A percentile compares a stretch with the other conserved stretches of the same genome.
Evolutionary conservation across 2,113 vertebrate genomes (phyloP).

Genomic region (Riparia riparia): DNA sequence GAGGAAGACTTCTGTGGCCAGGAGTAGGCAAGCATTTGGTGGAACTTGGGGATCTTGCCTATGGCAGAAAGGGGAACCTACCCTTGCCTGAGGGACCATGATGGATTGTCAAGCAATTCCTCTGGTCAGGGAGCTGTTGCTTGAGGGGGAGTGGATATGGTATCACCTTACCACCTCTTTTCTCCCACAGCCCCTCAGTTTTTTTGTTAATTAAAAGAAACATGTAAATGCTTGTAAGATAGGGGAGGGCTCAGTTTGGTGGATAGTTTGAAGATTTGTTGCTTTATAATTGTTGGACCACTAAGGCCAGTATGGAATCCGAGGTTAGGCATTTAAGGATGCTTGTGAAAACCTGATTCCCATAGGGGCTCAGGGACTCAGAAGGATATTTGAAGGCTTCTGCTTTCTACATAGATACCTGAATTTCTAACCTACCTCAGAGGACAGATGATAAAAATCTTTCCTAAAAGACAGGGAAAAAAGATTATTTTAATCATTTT

Average conservation of each 20-base stretch:
- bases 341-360: not conserved
- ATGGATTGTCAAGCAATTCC: not conserved
- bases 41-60: not conserved
- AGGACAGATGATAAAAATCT: not conserved
- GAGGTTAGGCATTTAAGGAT: not conserved
- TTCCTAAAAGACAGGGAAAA: not conserved
- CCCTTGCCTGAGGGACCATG: not conserved
- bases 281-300: not conserved
- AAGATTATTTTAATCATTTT: not conserved
- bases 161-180: not conserved
- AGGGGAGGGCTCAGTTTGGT: not conserved
- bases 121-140: not conserved
- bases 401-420: not conserved
- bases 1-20: not conserved
- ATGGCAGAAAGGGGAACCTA: not conserved
- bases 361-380: accelerated
- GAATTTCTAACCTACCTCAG: not conserved
- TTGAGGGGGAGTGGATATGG: not conserved
- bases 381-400: not conserved
- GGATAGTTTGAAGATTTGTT: not conserved
- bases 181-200: accelerated
- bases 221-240: not conserved
- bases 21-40: not conserved
- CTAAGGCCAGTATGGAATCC: accelerated
- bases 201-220: not conserved